A percentile compares a stretch with the other conserved stretches of the same genome.
Conservation (phyloP, 2,113 vertebrate species). For the Hydropotes inermis region DNA sequence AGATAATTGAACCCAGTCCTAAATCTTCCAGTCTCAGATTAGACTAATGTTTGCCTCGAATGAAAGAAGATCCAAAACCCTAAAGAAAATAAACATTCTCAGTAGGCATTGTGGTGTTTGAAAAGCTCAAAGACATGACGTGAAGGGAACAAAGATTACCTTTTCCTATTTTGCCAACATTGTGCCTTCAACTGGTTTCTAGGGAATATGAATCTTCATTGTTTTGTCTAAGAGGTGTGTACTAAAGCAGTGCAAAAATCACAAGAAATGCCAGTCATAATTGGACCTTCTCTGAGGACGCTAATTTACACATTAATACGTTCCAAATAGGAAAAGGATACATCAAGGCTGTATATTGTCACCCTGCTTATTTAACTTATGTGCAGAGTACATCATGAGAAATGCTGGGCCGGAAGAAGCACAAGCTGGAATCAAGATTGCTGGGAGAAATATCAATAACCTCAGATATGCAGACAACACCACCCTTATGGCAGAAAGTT, state of each 20-base stretch:
- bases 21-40: background rate
- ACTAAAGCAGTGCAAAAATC: slow-evolving; percentile 8
- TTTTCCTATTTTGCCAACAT: background rate
- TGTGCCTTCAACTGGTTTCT: background rate
- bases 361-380: too few relatives aligned
- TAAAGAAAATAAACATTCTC: slow-evolving; percentile 48
- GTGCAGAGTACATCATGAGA: too few relatives aligned
- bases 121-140: slow-evolving; percentile 33
- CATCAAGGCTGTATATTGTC: too few relatives aligned
- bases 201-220: background rate
- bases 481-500: too few relatives aligned
- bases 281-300: background rate
- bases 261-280: background rate
- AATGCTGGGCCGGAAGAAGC: too few relatives aligned
- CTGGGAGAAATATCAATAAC: too few relatives aligned
- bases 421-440: too few relatives aligned
- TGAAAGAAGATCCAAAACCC: background rate
- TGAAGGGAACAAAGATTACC: slow-evolving; percentile 11
- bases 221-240: slow-evolving; percentile 37
- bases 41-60: background rate
- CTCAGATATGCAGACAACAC: too few relatives aligned
- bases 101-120: background rate
- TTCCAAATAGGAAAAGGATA: too few relatives aligned
- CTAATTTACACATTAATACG: background rate
- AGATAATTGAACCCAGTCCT: background rate